Evolutionary conservation across 2,797 vertebrate species (phyloP).

Genomic region (Leptodactylus fallax): DNA sequence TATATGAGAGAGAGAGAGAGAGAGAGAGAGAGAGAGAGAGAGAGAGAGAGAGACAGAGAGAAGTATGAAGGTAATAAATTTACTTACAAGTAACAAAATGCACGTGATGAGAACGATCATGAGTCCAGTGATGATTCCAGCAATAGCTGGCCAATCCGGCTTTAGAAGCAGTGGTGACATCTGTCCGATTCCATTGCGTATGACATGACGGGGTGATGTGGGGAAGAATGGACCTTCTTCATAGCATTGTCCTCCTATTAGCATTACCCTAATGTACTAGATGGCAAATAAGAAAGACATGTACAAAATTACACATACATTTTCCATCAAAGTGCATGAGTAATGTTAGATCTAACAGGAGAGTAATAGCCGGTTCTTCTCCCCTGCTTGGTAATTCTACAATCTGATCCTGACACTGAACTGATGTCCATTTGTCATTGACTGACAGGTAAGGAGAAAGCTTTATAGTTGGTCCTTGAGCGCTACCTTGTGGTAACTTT

Average conservation of each 20-base stretch:
- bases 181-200: conserved; percentile 82
- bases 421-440: background rate
- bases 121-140: conserved; percentile 77
- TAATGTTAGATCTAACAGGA: too few species aligned
- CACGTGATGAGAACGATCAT: conserved; percentile 78
- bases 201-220: conserved; percentile 78
- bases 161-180: conserved; percentile 74
- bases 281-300: background rate
- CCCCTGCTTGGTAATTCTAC: background rate
- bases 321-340: background rate
- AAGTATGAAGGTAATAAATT: background rate
- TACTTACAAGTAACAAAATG: conserved; percentile 80
- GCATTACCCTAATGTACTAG: conserved; percentile 86
- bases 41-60: too few species aligned
- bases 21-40: too few species aligned
- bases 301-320: background rate
- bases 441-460: background rate
- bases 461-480: background rate
- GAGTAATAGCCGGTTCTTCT: background rate
- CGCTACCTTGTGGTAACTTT: background rate
- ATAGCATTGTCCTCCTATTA: conserved; percentile 82
- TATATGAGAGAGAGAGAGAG: too few species aligned
- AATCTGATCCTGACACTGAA: background rate
- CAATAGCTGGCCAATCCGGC: conserved; percentile 80
- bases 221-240: conserved; percentile 84